Percentiles rank a stretch among this genome's conserved stretches.
Evolutionary conservation across 1,140 invertebrate species (phyloP).

Genomic region (Callitettix versicolor): DNA sequence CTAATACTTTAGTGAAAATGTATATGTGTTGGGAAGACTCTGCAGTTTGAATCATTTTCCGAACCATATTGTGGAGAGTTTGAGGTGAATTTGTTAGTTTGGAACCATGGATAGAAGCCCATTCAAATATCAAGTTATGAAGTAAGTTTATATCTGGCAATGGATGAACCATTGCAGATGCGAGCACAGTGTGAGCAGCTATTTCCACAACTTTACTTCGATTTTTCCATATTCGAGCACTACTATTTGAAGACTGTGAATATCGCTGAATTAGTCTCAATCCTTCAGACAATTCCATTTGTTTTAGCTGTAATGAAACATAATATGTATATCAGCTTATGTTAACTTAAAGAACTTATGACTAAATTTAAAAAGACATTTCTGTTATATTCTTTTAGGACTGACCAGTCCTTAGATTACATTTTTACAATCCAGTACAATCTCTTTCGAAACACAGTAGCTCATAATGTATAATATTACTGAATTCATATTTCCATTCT

Average conservation of each 20-base stretch:
- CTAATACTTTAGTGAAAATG: conserved; percentile 41
- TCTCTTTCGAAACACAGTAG: too few species aligned
- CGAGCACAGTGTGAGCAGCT: conserved; percentile 23
- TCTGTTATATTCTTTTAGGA: too few species aligned
- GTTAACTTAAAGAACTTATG: too few species aligned
- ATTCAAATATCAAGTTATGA: conserved; percentile 27
- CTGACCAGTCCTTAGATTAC: too few species aligned
- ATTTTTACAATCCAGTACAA: too few species aligned
- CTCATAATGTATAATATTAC: too few species aligned
- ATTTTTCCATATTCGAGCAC: conserved; percentile 26
- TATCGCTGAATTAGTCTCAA: conserved; percentile 17
- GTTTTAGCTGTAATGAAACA: conserved; percentile 23
- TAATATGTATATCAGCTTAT: too few species aligned
- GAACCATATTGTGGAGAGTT: conserved; percentile 32
- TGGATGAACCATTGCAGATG: conserved; percentile 27
- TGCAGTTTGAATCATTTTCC: conserved; percentile 42
- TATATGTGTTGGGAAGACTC: conserved; percentile 46
- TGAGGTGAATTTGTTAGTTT: background rate
- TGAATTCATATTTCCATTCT: too few species aligned
- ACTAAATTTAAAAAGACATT: too few species aligned
- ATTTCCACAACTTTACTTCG: conserved; percentile 29
- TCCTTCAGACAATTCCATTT: conserved; percentile 23
- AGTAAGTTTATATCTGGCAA: conserved; percentile 15
- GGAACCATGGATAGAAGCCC: conserved; percentile 26
- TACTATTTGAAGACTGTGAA: conserved; percentile 9